Percentiles rank a stretch among this genome's conserved stretches.
These are phyloP conservation scores for Eolophus roseicapilla DNA, from an alignment of 2,113 vertebrate species.

Conservation along the genomic window DNA sequence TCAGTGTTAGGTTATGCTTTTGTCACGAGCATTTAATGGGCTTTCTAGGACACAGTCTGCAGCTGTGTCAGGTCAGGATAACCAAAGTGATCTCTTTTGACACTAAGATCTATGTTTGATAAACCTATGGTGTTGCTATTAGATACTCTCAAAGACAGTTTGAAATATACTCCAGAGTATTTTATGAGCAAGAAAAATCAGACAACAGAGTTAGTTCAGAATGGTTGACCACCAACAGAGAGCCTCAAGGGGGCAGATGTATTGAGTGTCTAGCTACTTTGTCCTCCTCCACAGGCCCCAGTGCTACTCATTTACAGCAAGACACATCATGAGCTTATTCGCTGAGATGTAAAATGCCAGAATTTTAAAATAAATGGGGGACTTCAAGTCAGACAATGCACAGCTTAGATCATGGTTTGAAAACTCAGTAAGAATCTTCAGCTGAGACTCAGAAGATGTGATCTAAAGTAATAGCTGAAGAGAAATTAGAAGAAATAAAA, in stretches of 20 bases:
- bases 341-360: fast-evolving
- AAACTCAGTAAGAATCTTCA: background rate
- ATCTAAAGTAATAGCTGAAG: background rate
- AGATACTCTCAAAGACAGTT: background rate
- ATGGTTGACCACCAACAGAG: background rate
- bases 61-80: background rate
- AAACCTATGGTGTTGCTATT: background rate
- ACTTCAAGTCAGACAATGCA: background rate
- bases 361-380: background rate
- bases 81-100: background rate
- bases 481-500: background rate
- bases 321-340: background rate
- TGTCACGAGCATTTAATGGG: background rate
- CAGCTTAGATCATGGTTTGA: background rate
- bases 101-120: background rate
- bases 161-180: background rate
- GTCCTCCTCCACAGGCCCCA: background rate
- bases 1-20: background rate
- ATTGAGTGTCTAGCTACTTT: background rate
- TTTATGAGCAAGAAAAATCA: background rate
- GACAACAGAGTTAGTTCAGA: background rate
- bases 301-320: background rate
- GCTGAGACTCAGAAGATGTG: background rate
- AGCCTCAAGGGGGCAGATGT: background rate
- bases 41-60: background rate